phyloP scores from a whole-genome alignment of 2,113 vertebrate species.

The Leucoraja erinaceus region DNA sequence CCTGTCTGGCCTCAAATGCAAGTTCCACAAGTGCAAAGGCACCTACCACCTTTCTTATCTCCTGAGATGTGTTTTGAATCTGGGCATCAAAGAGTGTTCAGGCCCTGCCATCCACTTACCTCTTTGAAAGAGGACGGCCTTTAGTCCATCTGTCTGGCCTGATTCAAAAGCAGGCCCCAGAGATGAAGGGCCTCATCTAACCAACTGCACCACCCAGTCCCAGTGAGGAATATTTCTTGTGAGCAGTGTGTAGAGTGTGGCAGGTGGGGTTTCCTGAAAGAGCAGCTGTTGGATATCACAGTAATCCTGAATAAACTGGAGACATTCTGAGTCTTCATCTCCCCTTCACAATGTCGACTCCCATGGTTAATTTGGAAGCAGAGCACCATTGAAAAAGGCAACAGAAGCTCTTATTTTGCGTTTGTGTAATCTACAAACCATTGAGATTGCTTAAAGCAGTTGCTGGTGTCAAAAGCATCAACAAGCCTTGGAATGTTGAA shows the following conservation, averaged over 20 bases:
- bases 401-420: background rate
- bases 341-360: background rate
- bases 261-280: background rate
- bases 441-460: background rate
- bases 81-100: background rate
- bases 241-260: background rate
- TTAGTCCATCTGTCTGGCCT: background rate
- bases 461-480: background rate
- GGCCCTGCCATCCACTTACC: background rate
- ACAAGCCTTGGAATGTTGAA: background rate
- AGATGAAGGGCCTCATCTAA: background rate
- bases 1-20: background rate
- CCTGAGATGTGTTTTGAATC: background rate
- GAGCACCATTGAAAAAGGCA: background rate
- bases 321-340: background rate
- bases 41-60: background rate
- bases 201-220: background rate
- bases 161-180: background rate
- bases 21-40: background rate
- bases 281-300: conserved; percentile 32
- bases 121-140: background rate
- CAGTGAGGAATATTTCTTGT: background rate
- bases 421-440: background rate
- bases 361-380: background rate
- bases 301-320: background rate